Base-by-base conservation (phyloP, 2,113 vertebrate species). In the Pandion haliaetus region DNA sequence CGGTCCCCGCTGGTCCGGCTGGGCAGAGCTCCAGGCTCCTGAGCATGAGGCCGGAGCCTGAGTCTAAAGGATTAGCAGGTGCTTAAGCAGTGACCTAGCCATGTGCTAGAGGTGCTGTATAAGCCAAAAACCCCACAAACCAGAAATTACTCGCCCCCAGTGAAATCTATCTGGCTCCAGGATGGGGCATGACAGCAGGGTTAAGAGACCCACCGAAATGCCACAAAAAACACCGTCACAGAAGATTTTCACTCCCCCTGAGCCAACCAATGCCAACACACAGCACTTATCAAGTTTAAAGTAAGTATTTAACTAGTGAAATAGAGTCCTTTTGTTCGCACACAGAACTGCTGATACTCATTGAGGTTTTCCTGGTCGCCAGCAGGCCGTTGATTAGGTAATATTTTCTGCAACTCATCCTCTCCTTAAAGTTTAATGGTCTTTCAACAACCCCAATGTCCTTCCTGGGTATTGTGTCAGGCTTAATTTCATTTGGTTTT, bases 1-100 rank as follows among this genome's bases (percentile, higher is more conserved):
- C 0, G 1, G 38, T 57, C 19, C 0, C 1, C 0, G 0, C 7
- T 77, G 54, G 32, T 69, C 52, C 4, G 3, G 25, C 62, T 45
- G 25, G 57, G 62, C n/a, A 47, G 90, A 59, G 63, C n/a, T 76
- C 67, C 76, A 67, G 52, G 10, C 34, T 80, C 23, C 40, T 2
- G 36, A 83, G 58, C 49, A 5, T 14, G 24, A 55, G 45, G 10
- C 74, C 45, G 34, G 44, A 83, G 38, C 14, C 54, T 20, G 29
- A 58, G n/a, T 32, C 57, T 69, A n/a, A 42, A 62, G 57, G 76
- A 63, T 71, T 45, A 80, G 58, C 71, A 80, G 31, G 50, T 54
- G 23, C 47, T 90, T 36, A 52, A 67, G 31, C 18, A 18, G 44
- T 34, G 76, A 44, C 49, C 40, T 71, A 72, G 47, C 47, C 57